A percentile compares a stretch with the other conserved stretches of the same genome.
Conservation (phyloP, 2,888 invertebrate species). For the Dynastes tityus region DNA sequence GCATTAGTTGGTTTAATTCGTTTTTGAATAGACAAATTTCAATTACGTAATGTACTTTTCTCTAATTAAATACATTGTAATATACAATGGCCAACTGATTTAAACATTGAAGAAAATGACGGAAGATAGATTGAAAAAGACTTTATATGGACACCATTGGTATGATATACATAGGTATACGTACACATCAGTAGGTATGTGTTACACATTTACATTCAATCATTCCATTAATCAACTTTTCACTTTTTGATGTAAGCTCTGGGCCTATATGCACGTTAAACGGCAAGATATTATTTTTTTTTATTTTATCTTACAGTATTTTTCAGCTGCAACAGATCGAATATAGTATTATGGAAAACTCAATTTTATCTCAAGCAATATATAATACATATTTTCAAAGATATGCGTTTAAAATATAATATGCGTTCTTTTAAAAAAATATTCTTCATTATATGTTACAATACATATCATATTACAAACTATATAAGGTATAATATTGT, state of each 20-base stretch:
- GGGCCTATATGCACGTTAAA: conserved; percentile 63
- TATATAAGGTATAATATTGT: no score
- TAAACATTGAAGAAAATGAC: neutral
- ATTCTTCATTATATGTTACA: no score
- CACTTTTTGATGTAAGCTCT: conserved; percentile 65
- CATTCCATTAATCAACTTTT: neutral
- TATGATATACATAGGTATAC: conserved; percentile 7
- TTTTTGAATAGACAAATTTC: no score
- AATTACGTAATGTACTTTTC: no score
- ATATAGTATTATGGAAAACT: neutral
- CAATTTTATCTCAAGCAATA: neutral
- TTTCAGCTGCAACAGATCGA: conserved; percentile 47
- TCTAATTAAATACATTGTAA: no score
- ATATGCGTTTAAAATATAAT: conserved; percentile 15
- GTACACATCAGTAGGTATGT: neutral
- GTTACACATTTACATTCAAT: no score
- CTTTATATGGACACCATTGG: no score
- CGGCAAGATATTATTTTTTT: conserved; percentile 62
- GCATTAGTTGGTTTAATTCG: no score
- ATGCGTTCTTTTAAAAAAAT: neutral
- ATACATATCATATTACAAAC: no score
- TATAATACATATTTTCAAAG: conserved; percentile 23
- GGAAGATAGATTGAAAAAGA: neutral
- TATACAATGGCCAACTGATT: no score
- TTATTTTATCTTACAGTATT: conserved; percentile 43